Percentiles rank a stretch among this genome's conserved stretches.
Conservation (phyloP, 2,113 vertebrate genomes). For the Mormyrus iriodes region DNA sequence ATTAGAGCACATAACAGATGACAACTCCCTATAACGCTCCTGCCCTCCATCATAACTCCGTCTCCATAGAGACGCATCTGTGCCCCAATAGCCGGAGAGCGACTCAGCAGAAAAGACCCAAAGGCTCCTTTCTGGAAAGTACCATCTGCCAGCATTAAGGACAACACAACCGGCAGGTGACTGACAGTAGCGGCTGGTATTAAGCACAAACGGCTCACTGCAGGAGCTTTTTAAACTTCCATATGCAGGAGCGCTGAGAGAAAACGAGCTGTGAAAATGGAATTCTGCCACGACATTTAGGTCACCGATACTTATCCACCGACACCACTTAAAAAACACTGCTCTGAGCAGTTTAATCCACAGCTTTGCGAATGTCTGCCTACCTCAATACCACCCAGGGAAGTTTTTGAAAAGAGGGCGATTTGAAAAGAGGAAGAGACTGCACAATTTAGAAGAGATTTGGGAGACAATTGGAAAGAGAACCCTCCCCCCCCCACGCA, state of each 20-base stretch:
- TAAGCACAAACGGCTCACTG: not conserved
- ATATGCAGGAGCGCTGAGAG: not conserved
- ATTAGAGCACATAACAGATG: not conserved
- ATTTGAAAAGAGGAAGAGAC: not conserved
- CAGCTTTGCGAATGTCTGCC: not conserved
- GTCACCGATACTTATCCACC: not conserved
- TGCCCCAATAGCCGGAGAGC: not conserved
- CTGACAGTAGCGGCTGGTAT: not conserved
- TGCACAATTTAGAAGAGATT: not conserved
- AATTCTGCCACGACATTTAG: not conserved
- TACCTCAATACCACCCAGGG: not conserved
- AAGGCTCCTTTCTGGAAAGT: not conserved
- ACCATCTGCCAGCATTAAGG: not conserved
- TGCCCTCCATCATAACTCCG: not conserved
- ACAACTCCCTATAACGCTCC: not conserved
- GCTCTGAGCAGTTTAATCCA: not conserved
- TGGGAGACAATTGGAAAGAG: not conserved
- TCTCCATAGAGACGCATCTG: not conserved
- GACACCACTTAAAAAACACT: not conserved
- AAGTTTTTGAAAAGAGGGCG: not conserved
- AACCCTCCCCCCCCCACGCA: not conserved
- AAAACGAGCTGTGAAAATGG: not conserved
- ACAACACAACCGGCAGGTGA: not conserved
- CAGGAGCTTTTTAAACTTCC: not conserved
- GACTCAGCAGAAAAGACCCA: not conserved